Conservation (phyloP, 2,797 vertebrate species). For the Acipenser oxyrinchus region DNA sequence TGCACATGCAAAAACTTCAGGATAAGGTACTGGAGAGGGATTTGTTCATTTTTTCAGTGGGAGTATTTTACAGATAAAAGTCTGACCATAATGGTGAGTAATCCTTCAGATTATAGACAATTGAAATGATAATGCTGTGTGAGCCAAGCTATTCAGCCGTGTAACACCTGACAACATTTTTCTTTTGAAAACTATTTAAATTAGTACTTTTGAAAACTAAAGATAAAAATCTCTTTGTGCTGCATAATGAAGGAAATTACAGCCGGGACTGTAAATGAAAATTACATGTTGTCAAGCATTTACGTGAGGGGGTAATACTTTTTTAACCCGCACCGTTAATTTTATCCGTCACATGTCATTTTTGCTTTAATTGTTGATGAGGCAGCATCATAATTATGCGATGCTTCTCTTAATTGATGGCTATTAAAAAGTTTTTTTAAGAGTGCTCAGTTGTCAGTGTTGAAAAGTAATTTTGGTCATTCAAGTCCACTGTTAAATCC, state of each 20-base stretch:
- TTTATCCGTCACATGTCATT: constrained; percentile 37
- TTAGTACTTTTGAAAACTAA: constrained; percentile 4
- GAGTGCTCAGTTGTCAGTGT: background rate
- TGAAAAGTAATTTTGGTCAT: no score
- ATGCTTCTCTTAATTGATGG: background rate
- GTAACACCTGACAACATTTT: constrained; percentile 24
- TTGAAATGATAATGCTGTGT: constrained; percentile 6
- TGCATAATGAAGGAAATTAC: constrained; percentile 46
- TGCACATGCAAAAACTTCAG: no score
- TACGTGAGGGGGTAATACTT: constrained; percentile 38
- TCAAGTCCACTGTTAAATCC: no score
- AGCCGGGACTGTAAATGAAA: constrained; percentile 29
- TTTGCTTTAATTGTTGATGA: constrained; percentile 18
- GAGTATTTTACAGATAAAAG: background rate
- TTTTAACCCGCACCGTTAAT: constrained; percentile 40
- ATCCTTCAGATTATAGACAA: constrained; percentile 11
- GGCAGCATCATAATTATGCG: constrained; percentile 3
- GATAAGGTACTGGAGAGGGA: no score
- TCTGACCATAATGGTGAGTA: constrained; percentile 2
- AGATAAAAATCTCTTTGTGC: constrained; percentile 19
- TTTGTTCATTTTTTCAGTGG: background rate
- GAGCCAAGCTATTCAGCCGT: constrained; percentile 14
- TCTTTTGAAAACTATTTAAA: constrained; percentile 29
- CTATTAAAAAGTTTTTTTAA: background rate
- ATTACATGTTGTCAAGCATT: constrained; percentile 42